Conservation (phyloP, 1,140 invertebrate genomes). For the Aethina tumida region DNA sequence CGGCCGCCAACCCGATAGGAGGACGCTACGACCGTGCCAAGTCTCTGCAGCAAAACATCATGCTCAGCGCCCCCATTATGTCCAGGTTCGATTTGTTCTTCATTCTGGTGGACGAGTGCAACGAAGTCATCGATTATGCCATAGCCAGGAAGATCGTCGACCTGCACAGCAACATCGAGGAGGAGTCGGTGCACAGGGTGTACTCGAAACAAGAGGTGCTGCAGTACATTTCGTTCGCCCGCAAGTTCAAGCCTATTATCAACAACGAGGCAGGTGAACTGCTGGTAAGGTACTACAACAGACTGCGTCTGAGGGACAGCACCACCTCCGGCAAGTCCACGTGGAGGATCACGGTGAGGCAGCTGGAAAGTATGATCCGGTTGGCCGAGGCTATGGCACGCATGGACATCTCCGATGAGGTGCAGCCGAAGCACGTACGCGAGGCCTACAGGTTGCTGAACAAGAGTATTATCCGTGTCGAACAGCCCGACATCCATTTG, state of each 20-base stretch:
- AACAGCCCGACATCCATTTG: conserved; percentile 93
- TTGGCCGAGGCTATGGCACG: conserved; percentile 94
- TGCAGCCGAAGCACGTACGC: conserved; percentile 78
- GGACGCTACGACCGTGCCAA: conserved; percentile 93
- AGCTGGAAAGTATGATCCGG: conserved; percentile 94
- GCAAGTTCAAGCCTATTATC: conserved; percentile 92
- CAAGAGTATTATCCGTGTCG: conserved; percentile 96
- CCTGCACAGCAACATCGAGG: conserved; percentile 73
- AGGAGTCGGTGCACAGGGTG: conserved; percentile 42
- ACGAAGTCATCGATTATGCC: conserved; percentile 89
- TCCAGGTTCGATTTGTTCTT: conserved; percentile 99
- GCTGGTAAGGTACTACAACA: conserved; percentile 83
- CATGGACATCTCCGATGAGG: conserved; percentile 87
- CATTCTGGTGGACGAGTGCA: conserved; percentile 92
- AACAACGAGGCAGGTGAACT: conserved; percentile 72
- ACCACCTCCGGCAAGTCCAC: conserved; percentile 62
- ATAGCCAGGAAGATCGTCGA: conserved; percentile 95
- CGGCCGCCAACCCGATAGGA: conserved; percentile 96
- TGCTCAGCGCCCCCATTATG: conserved; percentile 94
- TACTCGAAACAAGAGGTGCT: conserved; percentile 83
- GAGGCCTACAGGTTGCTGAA: conserved; percentile 93
- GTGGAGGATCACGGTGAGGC: conserved; percentile 98
- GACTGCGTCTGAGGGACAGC: conserved; percentile 73
- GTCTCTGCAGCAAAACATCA: conserved; percentile 91
- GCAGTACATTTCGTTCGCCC: conserved; percentile 91